phyloP scores from a whole-genome alignment of 2,888 invertebrate genomes.

The Sarcophaga carnaria region DNA sequence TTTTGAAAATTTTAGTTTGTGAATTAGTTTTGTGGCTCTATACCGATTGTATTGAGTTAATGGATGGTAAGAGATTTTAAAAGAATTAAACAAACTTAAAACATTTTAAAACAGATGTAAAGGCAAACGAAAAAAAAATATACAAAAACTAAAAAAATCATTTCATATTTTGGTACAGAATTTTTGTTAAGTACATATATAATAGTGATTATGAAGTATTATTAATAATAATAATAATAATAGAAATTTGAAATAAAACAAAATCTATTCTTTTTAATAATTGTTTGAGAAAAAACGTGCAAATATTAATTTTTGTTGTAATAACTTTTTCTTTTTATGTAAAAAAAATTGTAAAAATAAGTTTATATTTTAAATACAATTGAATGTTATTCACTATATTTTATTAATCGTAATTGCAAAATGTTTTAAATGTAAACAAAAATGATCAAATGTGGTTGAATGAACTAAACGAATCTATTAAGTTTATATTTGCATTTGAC shows the following conservation, averaged over 20 bases:
- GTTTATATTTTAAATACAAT: slow-evolving; percentile 26
- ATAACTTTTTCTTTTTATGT: neutral
- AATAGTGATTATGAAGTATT: slow-evolving; percentile 34
- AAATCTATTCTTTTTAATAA: neutral
- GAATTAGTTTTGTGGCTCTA: slow-evolving; percentile 10
- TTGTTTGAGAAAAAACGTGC: slow-evolving; percentile 55
- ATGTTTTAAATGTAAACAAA: slow-evolving; percentile 23
- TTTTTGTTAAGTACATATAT: slow-evolving; percentile 3
- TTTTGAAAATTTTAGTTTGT: slow-evolving; percentile 36
- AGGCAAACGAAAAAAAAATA: slow-evolving; percentile 38
- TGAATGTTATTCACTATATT: slow-evolving; percentile 17
- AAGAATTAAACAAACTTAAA: slow-evolving; percentile 33
- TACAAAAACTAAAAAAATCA: slow-evolving; percentile 61
- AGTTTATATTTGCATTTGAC: slow-evolving; percentile 12
- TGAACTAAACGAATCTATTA: slow-evolving; percentile 1
- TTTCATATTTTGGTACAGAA: neutral
- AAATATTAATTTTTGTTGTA: slow-evolving; percentile 58
- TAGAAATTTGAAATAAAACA: slow-evolving; percentile 18
- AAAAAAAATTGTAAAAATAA: slow-evolving; percentile 2
- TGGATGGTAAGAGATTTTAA: slow-evolving; percentile 65
- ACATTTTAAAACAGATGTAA: slow-evolving; percentile 39
- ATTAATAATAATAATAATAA: slow-evolving; percentile 8
- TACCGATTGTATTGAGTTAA: slow-evolving; percentile 65
- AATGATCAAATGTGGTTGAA: slow-evolving; percentile 31
- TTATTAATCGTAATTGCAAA: slow-evolving; percentile 35